Base-by-base conservation (phyloP, 2,113 vertebrate species). In the Peucedramus taeniatus region DNA sequence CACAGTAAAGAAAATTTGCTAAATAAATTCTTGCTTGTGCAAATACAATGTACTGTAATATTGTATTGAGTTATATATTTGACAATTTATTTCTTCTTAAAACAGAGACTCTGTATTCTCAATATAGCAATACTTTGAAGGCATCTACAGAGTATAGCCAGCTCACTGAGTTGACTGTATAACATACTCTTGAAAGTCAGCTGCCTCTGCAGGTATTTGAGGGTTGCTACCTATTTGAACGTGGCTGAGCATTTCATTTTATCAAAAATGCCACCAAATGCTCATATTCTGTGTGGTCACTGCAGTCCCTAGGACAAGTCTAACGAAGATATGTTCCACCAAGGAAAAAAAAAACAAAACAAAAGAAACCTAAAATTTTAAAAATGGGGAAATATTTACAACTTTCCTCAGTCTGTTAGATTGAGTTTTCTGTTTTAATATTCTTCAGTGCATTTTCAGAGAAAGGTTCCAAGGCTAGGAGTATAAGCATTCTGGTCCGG, bases 391-490 rank as follows among this genome's bases (percentile, higher is more conserved):
- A 74, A 80, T 96, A 98, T 98, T 94, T 98, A 98, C 97, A 98
- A 80, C 82, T 95, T 80, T 57, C 81, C 85, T 93, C 89, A 95
- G 95, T 98, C 86, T 68, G 63, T 80, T 93, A 79, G 94, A 61
- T 49, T 85, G 78, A 96, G 94, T 96, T 94, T 96, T 86, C 75
- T 92, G n/a, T 31, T 87, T 82, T 70, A 76, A 57, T 93, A 91
- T 68, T 80, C 83, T 96, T 95, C 95, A 97, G 97, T 98, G 80
- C 96, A 92, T 97, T 96, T 93, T 79, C 66, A 54, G 53, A 81
- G 21, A 77, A 83, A 97, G 51, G 56, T 93, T 96, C 94, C 81
- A 96, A 96, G 98, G 99, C 98, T 99, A 99, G 94, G 99, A 99
- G 97, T 99, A 99, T 64, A 99, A 90, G 60, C 97, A 96, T 42